Base-by-base conservation (phyloP, 2,888 invertebrate genomes). In the Operophtera brumata region DNA sequence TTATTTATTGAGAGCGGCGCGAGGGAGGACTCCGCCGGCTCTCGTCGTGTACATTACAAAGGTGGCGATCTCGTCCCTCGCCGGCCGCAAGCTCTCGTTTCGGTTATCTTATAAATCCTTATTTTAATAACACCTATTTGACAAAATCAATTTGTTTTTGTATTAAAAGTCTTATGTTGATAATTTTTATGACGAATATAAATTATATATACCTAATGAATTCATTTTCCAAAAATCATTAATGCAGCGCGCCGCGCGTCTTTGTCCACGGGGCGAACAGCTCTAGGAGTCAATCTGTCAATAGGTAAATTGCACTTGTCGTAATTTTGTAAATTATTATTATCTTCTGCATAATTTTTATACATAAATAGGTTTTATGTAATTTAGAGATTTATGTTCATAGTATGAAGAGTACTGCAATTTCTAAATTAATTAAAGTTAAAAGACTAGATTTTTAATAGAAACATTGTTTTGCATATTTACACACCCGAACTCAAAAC, bases 171-270 rank as follows among this genome's bases (percentile, higher is more conserved):
- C 85, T 85, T 82, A 86, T 88, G 87, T 88, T 87, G 87, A 88
- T 87, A 88, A 84, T 87, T 86, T 89, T 85, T 89, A 87, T 88
- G 86, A 77, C 81, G 82, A 86, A 86, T 87, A 87, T 85, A 87
- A 85, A 86, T 76, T 86, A 86, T 88, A 86, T 88, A 86, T 87
- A 86, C 78, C 82, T 79, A 81, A 75, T 75, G 81, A 80, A 69
- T 83, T 78, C 77, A 79, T 84, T 78, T 82, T 79, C 79, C 75
- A 73, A 67, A 71, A 71, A 68, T 65, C 45, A 45, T 40, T 51
- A 52, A 41, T 46, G 54, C 50, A 47, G 43, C 51, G 55, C 46
- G 49, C 37, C n/a, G n/a, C n/a, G n/a, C n/a, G n/a, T n/a, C n/a
- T 36, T 39, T 50, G 53, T 46, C 32, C 47, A 43, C 45, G 48